phyloP scores from a whole-genome alignment of 2,113 vertebrate genomes.

The Propithecus coquereli region DNA sequence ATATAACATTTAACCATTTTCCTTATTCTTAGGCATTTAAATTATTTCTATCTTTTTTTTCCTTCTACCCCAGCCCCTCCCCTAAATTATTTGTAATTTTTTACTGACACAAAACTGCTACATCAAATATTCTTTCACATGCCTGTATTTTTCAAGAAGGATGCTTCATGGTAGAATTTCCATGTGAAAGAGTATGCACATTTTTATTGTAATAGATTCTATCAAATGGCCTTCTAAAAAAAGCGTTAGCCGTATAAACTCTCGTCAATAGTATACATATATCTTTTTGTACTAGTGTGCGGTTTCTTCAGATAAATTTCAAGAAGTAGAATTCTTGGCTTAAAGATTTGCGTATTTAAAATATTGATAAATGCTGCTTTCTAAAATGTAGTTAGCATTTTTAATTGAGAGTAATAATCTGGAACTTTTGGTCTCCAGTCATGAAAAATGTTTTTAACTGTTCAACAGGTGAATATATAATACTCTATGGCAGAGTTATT shows the following conservation, averaged over 20 bases:
- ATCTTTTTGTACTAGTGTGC: background rate
- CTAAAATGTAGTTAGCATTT: background rate
- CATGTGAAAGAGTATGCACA: background rate
- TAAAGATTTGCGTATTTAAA: background rate
- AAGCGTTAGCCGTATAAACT: background rate
- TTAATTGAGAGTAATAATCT: background rate
- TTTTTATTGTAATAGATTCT: slow-evolving; percentile 25
- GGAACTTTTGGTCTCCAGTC: background rate
- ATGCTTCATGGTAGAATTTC: background rate
- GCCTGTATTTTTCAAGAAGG: background rate
- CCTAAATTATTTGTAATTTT: background rate
- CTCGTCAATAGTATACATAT: background rate
- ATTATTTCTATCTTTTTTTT: background rate
- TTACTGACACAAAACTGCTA: background rate
- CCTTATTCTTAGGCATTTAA: background rate
- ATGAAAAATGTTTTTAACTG: background rate
- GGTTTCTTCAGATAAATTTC: background rate
- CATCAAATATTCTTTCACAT: background rate
- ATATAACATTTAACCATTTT: background rate
- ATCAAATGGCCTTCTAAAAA: background rate
- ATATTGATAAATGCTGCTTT: background rate
- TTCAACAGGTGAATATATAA: background rate
- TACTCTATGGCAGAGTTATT: background rate
- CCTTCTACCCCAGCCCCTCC: too few relatives aligned
- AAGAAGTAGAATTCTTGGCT: background rate